A percentile compares a stretch with the other conserved stretches of the same genome.
Evolutionary conservation across 2,888 invertebrate genomes (phyloP).

Genomic region (Dasypolia templi): DNA sequence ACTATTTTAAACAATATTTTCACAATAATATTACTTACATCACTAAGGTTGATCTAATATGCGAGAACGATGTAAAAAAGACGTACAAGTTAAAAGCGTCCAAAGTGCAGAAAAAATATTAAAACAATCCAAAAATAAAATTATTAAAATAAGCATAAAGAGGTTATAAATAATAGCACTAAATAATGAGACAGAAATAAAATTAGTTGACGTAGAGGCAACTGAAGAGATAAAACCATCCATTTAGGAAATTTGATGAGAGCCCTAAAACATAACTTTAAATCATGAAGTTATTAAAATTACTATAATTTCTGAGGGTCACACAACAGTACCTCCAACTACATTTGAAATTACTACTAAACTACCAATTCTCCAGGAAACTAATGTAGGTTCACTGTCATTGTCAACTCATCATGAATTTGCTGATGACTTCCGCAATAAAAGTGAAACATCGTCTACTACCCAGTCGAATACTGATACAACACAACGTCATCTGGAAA

Average conservation of each 20-base stretch:
- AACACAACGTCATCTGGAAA: constrained; percentile 33
- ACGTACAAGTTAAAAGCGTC: too few relatives aligned
- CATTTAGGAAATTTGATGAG: constrained; percentile 44
- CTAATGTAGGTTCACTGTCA: constrained; percentile 38
- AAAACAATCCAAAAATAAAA: too few relatives aligned
- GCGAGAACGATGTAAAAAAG: too few relatives aligned
- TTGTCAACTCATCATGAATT: constrained; percentile 22
- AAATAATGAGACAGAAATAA: constrained; percentile 65
- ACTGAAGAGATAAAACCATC: constrained; percentile 53
- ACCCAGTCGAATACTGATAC: constrained; percentile 38
- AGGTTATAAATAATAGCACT: constrained; percentile 61
- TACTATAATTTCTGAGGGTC: constrained; percentile 74
- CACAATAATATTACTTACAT: too few relatives aligned
- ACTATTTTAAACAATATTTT: too few relatives aligned
- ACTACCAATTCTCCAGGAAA: constrained; percentile 73
- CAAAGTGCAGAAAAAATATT: too few relatives aligned
- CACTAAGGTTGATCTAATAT: too few relatives aligned
- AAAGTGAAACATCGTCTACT: constrained; percentile 39
- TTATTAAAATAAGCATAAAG: too few relatives aligned
- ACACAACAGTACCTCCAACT: constrained; percentile 67
- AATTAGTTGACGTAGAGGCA: constrained; percentile 59
- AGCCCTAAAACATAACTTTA: constrained; percentile 60
- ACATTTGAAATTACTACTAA: constrained; percentile 80
- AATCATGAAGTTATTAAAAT: constrained; percentile 77
- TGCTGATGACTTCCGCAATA: constrained; percentile 42